phyloP scores from a whole-genome alignment of 2,888 invertebrate species.

The Pyrrhia umbra region DNA sequence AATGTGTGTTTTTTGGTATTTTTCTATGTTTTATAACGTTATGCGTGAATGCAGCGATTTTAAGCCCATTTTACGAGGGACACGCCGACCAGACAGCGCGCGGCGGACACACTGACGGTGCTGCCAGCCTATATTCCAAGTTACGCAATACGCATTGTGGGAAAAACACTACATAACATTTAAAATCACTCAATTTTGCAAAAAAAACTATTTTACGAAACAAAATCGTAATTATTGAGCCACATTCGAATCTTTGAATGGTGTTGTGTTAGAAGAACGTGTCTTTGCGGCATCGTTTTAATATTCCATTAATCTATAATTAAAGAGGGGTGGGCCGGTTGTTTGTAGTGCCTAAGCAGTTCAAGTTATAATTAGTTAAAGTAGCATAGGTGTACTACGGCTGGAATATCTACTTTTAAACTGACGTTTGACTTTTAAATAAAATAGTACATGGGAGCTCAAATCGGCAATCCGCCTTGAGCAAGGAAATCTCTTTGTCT shows the following conservation, averaged over 20 bases:
- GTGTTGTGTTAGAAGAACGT: neutral
- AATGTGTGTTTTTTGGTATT: conserved; percentile 62
- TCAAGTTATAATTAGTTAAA: conserved; percentile 15
- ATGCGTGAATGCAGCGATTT: conserved; percentile 70
- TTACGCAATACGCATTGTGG: conserved; percentile 58
- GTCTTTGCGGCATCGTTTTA: conserved; percentile 29
- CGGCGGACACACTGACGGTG: conserved; percentile 77
- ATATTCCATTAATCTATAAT: conserved; percentile 37
- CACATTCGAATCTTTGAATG: neutral
- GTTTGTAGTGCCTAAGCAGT: neutral
- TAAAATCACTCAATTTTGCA: neutral
- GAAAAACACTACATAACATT: conserved; percentile 50
- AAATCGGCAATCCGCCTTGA: too few species aligned
- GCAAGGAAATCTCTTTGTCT: too few species aligned
- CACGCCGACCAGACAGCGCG: conserved; percentile 71
- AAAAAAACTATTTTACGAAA: neutral
- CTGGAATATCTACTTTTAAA: too few species aligned
- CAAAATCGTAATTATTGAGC: neutral
- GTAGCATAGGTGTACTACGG: too few species aligned
- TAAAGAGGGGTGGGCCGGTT: neutral
- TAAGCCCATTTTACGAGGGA: conserved; percentile 75
- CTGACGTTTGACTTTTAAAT: too few species aligned
- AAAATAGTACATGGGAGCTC: too few species aligned
- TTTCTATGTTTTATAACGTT: conserved; percentile 73
- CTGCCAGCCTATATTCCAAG: conserved; percentile 63